These are phyloP conservation scores for Lasius fuliginosus DNA, from an alignment of 2,888 invertebrate species.

Conservation along the genomic window DNA sequence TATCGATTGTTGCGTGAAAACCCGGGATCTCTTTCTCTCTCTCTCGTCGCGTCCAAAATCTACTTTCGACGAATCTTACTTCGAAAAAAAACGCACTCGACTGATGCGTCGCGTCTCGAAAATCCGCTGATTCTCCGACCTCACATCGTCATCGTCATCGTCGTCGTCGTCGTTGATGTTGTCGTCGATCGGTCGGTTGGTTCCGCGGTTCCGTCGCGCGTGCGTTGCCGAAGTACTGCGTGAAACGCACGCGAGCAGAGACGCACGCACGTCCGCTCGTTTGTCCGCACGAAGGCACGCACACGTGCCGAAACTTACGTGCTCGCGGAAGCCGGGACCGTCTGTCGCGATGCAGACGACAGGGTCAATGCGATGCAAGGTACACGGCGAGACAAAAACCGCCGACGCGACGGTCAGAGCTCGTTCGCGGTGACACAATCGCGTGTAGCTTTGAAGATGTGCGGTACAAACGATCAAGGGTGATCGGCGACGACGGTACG, in stretches of 20 bases:
- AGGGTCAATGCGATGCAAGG: constrained; percentile 52
- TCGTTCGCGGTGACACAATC: constrained; percentile 15
- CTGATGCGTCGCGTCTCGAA: background rate
- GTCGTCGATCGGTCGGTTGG: background rate
- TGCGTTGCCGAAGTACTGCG: constrained; percentile 30
- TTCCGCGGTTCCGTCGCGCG: constrained; percentile 25
- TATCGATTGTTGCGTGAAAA: constrained; percentile 26
- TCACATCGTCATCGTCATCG: background rate
- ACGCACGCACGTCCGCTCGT: background rate
- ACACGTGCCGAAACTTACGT: constrained; percentile 31
- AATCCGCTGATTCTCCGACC: constrained; percentile 5
- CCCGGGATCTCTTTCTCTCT: background rate
- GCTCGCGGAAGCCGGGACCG: background rate
- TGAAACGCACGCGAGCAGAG: background rate
- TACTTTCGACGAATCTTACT: background rate
- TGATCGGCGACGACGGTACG: background rate
- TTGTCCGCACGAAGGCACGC: background rate
- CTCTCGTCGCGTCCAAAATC: background rate
- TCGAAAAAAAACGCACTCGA: background rate
- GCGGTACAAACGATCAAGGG: background rate
- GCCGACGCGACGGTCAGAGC: background rate
- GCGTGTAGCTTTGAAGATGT: background rate
- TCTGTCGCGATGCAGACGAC: constrained; percentile 21
- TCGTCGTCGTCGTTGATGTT: background rate
- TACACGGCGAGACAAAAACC: constrained; percentile 45